Evolutionary conservation across 2,797 vertebrate genomes (phyloP).

Genomic region (Sciaenops ocellatus): DNA sequence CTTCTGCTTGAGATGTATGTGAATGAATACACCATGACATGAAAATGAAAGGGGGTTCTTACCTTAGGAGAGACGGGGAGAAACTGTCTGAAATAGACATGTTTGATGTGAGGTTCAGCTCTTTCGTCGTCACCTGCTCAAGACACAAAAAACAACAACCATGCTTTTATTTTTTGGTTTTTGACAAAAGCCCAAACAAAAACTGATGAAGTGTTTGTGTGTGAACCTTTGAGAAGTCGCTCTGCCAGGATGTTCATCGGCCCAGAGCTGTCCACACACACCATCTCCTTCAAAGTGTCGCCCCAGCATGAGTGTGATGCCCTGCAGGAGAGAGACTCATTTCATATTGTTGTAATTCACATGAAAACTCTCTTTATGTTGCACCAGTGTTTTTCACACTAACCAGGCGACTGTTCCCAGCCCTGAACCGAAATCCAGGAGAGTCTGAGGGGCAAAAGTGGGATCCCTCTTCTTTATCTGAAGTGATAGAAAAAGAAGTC

Average conservation of each 20-base stretch:
- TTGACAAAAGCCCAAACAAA: neutral
- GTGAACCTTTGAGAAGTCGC: constrained; percentile 87
- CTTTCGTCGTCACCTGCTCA: constrained; percentile 83
- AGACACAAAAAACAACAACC: neutral
- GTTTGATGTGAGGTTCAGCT: constrained; percentile 81
- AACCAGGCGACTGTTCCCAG: constrained; percentile 90
- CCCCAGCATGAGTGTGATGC: constrained; percentile 89
- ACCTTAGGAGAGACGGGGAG: constrained; percentile 93
- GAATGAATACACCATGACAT: neutral
- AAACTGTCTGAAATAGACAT: constrained; percentile 92
- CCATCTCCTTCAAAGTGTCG: constrained; percentile 86
- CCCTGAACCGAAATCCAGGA: constrained; percentile 94
- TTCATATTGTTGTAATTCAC: neutral
- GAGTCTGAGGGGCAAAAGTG: constrained; percentile 86
- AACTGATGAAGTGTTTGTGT: neutral
- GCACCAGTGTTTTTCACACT: constrained; percentile 43
- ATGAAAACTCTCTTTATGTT: neutral
- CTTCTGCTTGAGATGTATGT: neutral
- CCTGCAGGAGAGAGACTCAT: constrained; percentile 72
- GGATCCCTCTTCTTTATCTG: constrained; percentile 89
- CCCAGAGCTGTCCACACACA: constrained; percentile 90
- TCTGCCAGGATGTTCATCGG: constrained; percentile 91
- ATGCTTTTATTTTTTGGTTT: neutral
- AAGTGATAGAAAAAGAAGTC: neutral
- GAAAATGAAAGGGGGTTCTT: constrained; percentile 9